Conservation (phyloP, 2,888 invertebrate species). For the Stenoptilia bipunctidactyla region DNA sequence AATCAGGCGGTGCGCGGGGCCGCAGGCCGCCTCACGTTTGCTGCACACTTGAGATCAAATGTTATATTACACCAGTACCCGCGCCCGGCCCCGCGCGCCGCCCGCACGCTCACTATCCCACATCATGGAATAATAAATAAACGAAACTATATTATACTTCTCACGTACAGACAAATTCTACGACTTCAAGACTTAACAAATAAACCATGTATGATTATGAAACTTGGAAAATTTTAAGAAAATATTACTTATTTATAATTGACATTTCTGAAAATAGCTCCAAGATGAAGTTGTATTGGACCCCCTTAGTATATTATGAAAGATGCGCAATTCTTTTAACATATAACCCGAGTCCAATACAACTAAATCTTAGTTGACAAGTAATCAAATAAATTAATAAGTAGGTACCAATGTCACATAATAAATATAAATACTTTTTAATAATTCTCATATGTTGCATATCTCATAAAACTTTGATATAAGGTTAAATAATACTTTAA, state of each 20-base stretch:
- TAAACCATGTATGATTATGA: slow-evolving; percentile 18
- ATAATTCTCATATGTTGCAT: slow-evolving; percentile 49
- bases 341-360: slow-evolving; percentile 3
- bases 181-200: slow-evolving; percentile 27
- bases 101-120: slow-evolving; percentile 5
- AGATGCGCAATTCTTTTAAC: not conserved
- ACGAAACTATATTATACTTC: slow-evolving; percentile 66
- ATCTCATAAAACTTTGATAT: slow-evolving; percentile 46
- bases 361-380: slow-evolving; percentile 25
- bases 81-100: slow-evolving; percentile 29
- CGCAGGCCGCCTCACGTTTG: slow-evolving; percentile 40
- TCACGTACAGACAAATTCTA: slow-evolving; percentile 30
- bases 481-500: slow-evolving; percentile 43
- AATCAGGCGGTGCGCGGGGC: slow-evolving; percentile 22
- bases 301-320: not conserved
- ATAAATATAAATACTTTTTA: slow-evolving; percentile 45
- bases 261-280: slow-evolving; percentile 33
- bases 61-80: slow-evolving; percentile 58
- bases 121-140: slow-evolving; percentile 18
- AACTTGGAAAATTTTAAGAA: slow-evolving; percentile 26
- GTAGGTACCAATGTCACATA: slow-evolving; percentile 34
- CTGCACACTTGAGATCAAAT: slow-evolving; percentile 71
- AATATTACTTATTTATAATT: slow-evolving; percentile 37
- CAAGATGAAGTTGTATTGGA: slow-evolving; percentile 6
- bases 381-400: slow-evolving; percentile 24